Evolutionary conservation across 1,140 invertebrate genomes (phyloP), one percentile per base, ranked within the genome.

Genomic region (Dinothrombium tinctorium): DNA sequence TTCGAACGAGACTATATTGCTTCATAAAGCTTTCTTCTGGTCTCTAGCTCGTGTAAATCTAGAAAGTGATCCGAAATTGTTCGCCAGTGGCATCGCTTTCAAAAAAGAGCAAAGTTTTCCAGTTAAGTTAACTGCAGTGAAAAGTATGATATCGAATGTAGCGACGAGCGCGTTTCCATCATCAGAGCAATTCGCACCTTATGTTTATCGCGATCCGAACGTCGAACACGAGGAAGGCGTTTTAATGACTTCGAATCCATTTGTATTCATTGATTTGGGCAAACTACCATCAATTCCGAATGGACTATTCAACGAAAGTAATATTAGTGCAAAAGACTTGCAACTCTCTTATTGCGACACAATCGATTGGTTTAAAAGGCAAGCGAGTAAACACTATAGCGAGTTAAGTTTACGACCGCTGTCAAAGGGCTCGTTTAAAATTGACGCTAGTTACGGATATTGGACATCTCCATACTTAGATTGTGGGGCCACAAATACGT

Each of bases 381-480:
- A 39, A 11, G 31, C 33, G 25, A 11, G 11, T 5, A 20, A 26
- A 32, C 42, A 43, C 29, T 37, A 26, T 32, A 38, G 40, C 4
- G 40, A 44, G 22, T 29, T 21, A 6, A 7, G 38, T 37, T 33
- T 21, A 22, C 25, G 7, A 40, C 11, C 5, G 11, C 21, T n/a
- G 8, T 14, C 39, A 22, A n/a, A 35, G 17, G 12, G 40, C 42
- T 38, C n/a, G n/a, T 28, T 45, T 20, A 23, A 43, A 5, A 26
- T 44, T 23, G 36, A 37, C 22, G 15, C 31, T n/a, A 35, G 72
- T 42, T 76, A 94, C 56, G 89, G 89, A 8, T 72, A 78, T 55
- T 96, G 90, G 90, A 76, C 79, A 24, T 63, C 71, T 49, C 89
- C 89, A 3, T 82, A 84, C 53, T 94, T 78, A 56, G 86, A 92